Evolutionary conservation across 2,797 vertebrate genomes (phyloP), one percentile per base, ranked within the genome.

Genomic region (Chromis chromis): DNA sequence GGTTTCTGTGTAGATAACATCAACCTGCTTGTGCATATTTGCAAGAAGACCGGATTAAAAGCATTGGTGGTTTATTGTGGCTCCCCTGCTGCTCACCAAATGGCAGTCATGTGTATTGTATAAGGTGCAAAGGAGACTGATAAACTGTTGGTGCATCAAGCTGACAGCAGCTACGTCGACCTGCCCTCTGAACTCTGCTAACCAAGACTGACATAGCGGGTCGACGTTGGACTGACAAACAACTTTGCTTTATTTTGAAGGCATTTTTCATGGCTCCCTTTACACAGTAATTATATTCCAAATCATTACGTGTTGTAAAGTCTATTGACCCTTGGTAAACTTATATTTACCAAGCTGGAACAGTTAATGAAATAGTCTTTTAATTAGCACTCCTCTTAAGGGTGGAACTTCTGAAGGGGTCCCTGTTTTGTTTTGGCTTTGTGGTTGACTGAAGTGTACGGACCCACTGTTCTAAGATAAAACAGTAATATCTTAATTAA

Each of bases 281-380:
- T 92, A 88, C 89, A 79, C 88, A 87, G 92, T 93, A 94, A 95
- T 94, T 94, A 94, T 92, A 91, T 91, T 93, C 85, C 89, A 92
- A 94, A 94, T 94, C 91, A 93, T 93, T 91, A 94, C 88, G 91
- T 91, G 91, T 90, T 93, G 92, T 93, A 92, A 92, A 93, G 91
- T 94, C 91, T 93, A 93, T 89, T 94, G 94, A 95, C 94, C 94
- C 93, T 88, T 92, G 83, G 90, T 95, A 95, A 94, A 95, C 94
- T 92, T 94, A 91, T 93, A 95, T 95, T 94, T 94, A 94, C 92
- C 91, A 92, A 94, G 92, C 93, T 92, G 90, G 92, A 93, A 94
- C 91, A 92, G 91, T 94, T 94, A 92, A 94, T 95, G 93, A 94
- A 94, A 94, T 92, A 93, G 90, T 93, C 85, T 93, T 94, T 95